Percentiles rank a stretch among this genome's conserved stretches.
Evolutionary conservation across 2,113 vertebrate species (phyloP).

Genomic region (Oryzias celebensis): DNA sequence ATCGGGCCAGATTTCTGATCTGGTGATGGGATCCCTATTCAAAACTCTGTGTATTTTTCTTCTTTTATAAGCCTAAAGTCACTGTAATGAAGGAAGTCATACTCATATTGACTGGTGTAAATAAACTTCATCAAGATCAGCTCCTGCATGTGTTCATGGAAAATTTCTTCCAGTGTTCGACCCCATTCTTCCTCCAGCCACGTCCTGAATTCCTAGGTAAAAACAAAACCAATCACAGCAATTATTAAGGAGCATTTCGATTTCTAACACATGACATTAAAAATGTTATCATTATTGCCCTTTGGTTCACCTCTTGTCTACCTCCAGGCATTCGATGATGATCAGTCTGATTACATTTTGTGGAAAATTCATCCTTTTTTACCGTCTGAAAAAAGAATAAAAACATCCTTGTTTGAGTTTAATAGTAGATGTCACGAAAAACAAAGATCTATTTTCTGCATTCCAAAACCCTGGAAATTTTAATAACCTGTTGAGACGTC

Average conservation of each 20-base stretch:
- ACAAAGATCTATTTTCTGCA: slow-evolving; percentile 2
- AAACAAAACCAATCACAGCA: no score
- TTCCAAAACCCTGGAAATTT: background rate
- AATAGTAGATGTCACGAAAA: background rate
- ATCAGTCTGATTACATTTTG: slow-evolving; percentile 97
- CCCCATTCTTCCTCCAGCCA: slow-evolving; percentile 98
- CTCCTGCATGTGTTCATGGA: slow-evolving; percentile 98
- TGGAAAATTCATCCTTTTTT: slow-evolving; percentile 97
- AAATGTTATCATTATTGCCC: background rate
- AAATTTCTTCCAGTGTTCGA: slow-evolving; percentile 95
- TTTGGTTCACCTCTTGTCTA: slow-evolving; percentile 86
- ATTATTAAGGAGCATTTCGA: no score
- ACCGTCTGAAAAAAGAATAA: slow-evolving; percentile 79
- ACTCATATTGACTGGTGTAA: slow-evolving; percentile 99
- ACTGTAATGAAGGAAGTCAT: slow-evolving; percentile 50
- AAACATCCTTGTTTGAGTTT: slow-evolving; percentile 19
- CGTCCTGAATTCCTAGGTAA: slow-evolving; percentile 90
- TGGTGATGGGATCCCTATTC: no score
- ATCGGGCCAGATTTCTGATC: no score
- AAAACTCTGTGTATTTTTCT: no score
- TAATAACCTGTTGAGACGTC: background rate
- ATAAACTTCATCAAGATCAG: slow-evolving; percentile 99
- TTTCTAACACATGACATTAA: background rate
- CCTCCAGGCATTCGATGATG: slow-evolving; percentile 97
- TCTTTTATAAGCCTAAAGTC: background rate